These are phyloP conservation scores for Hemichromis elongatus DNA, from an alignment of 2,113 vertebrate genomes.

Conservation along the genomic window DNA sequence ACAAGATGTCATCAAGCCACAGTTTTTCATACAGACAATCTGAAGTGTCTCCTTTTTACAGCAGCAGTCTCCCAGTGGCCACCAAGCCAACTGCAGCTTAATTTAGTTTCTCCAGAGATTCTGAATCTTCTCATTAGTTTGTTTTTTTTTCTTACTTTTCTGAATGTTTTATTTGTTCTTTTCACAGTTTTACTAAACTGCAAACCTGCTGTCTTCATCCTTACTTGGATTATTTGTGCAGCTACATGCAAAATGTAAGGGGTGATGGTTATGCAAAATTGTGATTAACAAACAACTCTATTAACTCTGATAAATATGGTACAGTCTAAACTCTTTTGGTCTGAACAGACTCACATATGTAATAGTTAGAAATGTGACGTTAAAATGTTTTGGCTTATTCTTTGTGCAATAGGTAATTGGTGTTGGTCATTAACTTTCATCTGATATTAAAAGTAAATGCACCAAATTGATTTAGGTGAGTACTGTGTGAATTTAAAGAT, in stretches of 20 bases:
- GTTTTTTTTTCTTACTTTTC: not conserved
- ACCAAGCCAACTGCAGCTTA: not conserved
- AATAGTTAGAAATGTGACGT: not conserved
- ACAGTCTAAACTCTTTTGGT: not conserved
- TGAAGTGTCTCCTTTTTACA: not conserved
- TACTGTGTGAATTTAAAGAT: not conserved
- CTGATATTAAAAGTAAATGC: not conserved
- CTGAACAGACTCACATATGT: not conserved
- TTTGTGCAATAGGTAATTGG: not conserved
- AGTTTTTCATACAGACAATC: not conserved
- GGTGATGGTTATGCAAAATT: not conserved
- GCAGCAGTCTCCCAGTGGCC: not conserved
- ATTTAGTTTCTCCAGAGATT: not conserved
- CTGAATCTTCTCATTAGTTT: rapidly evolving
- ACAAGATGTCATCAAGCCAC: not conserved
- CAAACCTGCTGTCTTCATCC: rapidly evolving
- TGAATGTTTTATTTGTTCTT: not conserved
- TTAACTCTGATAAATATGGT: rapidly evolving
- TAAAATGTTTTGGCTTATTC: not conserved
- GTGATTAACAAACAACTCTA: rapidly evolving
- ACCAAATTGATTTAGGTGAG: not conserved
- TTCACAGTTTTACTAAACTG: not conserved
- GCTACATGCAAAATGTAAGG: not conserved
- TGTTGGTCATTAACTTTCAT: rapidly evolving
- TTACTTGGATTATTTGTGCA: not conserved